Base-by-base conservation (phyloP, 2,888 invertebrate genomes). In the Dysmachus trigonus region DNA sequence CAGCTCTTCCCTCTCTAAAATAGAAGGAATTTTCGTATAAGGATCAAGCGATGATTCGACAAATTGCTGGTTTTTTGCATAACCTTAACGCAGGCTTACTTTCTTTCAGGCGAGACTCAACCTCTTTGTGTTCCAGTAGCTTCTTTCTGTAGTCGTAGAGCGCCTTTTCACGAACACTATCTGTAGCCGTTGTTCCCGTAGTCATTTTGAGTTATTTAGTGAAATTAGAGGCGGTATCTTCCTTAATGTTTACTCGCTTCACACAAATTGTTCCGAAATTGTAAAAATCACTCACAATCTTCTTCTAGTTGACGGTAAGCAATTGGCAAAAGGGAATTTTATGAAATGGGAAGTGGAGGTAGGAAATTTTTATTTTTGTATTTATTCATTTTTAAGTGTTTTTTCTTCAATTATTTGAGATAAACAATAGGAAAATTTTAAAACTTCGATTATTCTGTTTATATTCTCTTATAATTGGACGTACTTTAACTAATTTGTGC, bases 41-140 rank as follows among this genome's bases (percentile, higher is more conserved):
- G 8, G 22, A n/a, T 62, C 27, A 10, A 62, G 27, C 2, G 62
- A 62, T 62, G 62, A 62, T 62, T 62, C 22, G 62, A 62, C 62
- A 62, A 18, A 18, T 62, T 62, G 62, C 10, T 18, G 62, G 62
- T 1, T 18, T n/a, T n/a, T 18, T 22, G 27, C 62, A 62, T 62
- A 62, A 62, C 62, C 62, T 62, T 8, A 27, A 27, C 18, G 62
- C 3, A 18, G 33, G 22, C 97, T 94, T 93, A 98, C 98, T 97
- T 93, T 98, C 98, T 95, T 98, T 98, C n/a, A 98, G 94, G 88
- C 97, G 95, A 6, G 97, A 97, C 92, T 99, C 99, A 0, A 98
- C 96, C 94, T 99, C 98, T 93, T 98, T 98, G 92, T 99, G 98
- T 92, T 99, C 98, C 91, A 98, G 93, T 81, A 99, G 93, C 91